These are phyloP conservation scores for Strigamia maritima DNA, from an alignment of 2,888 invertebrate species.

Conservation along the genomic window DNA sequence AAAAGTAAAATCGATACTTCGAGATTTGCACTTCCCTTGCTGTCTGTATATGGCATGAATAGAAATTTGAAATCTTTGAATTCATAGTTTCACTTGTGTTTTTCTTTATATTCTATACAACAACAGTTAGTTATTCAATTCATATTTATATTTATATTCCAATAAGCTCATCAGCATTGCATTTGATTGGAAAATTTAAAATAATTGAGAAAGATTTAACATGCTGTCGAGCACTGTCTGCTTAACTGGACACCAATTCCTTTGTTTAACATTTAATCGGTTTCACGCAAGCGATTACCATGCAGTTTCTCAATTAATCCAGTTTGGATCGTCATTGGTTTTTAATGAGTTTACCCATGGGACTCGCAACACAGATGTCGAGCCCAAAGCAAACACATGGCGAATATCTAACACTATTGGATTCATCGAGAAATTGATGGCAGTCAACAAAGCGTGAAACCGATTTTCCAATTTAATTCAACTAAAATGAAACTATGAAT, in stretches of 20 bases:
- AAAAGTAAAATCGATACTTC: neutral
- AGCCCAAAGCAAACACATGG: neutral
- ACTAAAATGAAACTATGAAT: conserved; percentile 15
- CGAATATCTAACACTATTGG: too few relatives aligned
- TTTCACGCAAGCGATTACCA: neutral
- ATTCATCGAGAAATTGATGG: neutral
- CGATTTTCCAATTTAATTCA: neutral
- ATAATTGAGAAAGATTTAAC: neutral
- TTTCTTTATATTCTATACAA: neutral
- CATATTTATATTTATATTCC: too few relatives aligned
- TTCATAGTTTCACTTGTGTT: neutral
- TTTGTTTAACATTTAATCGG: neutral
- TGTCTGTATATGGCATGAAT: conserved; percentile 20
- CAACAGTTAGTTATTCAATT: too few relatives aligned
- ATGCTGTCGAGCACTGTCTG: neutral
- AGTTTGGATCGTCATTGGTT: neutral
- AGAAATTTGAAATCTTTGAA: conserved; percentile 1
- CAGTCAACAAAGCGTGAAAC: neutral
- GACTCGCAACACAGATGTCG: neutral
- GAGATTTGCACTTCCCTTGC: conserved; percentile 22
- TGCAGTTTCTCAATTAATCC: neutral
- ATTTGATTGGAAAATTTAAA: too few relatives aligned
- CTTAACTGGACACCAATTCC: neutral
- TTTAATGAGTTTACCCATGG: neutral
- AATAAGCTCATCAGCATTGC: too few relatives aligned